These are phyloP conservation scores for Trichopoda pennipes DNA, from an alignment of 2,888 invertebrate genomes.

Conservation along the genomic window DNA sequence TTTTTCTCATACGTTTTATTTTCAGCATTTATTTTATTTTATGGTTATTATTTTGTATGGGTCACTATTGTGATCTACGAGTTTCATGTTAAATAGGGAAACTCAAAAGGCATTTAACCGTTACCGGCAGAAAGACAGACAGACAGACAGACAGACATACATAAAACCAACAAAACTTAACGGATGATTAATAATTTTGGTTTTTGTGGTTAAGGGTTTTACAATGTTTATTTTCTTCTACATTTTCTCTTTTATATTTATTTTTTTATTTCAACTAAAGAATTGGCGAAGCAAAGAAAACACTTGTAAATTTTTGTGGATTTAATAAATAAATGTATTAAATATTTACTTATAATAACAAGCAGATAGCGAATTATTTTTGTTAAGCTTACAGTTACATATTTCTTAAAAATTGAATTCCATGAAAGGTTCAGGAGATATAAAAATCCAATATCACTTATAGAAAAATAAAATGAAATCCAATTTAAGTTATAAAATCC, in stretches of 20 bases:
- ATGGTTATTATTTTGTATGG: slow-evolving; percentile 46
- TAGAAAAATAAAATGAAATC: no score
- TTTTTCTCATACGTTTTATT: not conserved
- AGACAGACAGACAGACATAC: slow-evolving; percentile 4
- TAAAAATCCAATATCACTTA: no score
- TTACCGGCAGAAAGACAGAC: slow-evolving; percentile 12
- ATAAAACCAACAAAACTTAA: slow-evolving; percentile 55
- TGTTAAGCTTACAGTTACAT: no score
- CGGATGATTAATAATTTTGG: slow-evolving; percentile 67
- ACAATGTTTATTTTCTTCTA: not conserved
- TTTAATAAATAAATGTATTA: no score
- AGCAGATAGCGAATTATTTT: no score
- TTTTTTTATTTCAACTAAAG: not conserved
- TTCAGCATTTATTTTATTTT: slow-evolving; percentile 31
- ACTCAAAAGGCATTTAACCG: slow-evolving; percentile 51
- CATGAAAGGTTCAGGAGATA: no score
- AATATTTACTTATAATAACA: no score
- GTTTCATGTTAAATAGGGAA: slow-evolving; percentile 50
- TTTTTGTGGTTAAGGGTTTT: slow-evolving; percentile 47
- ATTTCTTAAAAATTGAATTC: no score
- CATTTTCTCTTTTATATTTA: not conserved
- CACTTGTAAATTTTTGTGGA: not conserved
- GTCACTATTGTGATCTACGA: slow-evolving; percentile 60
- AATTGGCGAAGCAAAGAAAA: not conserved
- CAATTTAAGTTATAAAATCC: no score